Base-by-base conservation (phyloP, 1,140 invertebrate species). In the Archegozetes longisetosus region DNA sequence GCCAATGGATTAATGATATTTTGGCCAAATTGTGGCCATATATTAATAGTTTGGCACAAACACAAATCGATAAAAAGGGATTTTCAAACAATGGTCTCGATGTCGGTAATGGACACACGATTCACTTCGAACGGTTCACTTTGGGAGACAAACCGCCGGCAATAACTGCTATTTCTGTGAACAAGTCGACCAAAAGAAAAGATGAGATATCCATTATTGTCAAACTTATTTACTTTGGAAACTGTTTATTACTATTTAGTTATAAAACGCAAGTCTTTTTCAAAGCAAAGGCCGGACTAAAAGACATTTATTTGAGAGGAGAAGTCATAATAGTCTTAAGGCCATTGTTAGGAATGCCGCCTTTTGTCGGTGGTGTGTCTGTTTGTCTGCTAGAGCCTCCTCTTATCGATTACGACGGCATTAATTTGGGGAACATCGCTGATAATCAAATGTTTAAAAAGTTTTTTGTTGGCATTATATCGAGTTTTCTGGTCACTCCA, bases 91-190 rank as follows among this genome's bases (percentile, higher is more conserved):
- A 56, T 6, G 27, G 27, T 20, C 12, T 48, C 3, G 20, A 56
- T 20, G 17, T 54, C 3, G 50, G 53, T 17, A n/a, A 23, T 6
- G 29, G 46, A 6, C 27, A 56, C 14, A 48, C 12, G 3, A 56
- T 56, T 13, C 23, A 46, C 29, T 46, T 56, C 20, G 55, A 56
- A 26, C 26, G 29, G 14, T 56, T 56, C 25, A 46, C 55, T 46
- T 56, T 56, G 25, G 55, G 17, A 4, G 57, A 59, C 50, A 50
- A 55, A 53, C 23, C 57, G 27, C 57, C 57, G 12, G 47, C 27
- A 25, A 56, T 59, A 4, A 6, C 57, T 12, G 4, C 13, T 12
- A 51, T 59, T 26, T 9, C 3, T 4, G 47, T 59, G 3, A 25
- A 26, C 20, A 24, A 50, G 12, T 12, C 3, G 3, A 25, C 6